Base-by-base conservation (phyloP, 1,140 invertebrate species). In the Parasteatoda tepidariorum region DNA sequence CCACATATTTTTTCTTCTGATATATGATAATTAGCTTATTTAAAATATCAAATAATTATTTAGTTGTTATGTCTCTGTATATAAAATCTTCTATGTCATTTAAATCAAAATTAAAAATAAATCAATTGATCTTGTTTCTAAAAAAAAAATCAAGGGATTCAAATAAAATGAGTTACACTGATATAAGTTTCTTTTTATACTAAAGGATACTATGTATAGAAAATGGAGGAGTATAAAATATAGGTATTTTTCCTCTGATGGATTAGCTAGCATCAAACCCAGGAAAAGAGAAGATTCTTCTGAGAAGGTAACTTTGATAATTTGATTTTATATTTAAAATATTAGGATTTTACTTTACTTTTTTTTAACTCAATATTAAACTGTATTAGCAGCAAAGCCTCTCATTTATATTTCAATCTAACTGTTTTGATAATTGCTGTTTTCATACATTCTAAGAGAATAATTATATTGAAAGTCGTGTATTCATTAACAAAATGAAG, bases 141-240 rank as follows among this genome's bases (percentile, higher is more conserved):
- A 26, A n/a, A 59, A 22, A n/a, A 2, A 18, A 59, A 59, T 59
- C 11, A 4, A 22, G 24, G 2, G 18, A 88, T 22, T 89, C 89
- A 31, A 18, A 30, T 57, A 28, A 31, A n/a, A 71, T 3, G 26
- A 18, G 55, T 61, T 33, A 24, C 13, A 62, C 28, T 59, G n/a
- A 30, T 66, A 22, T 38, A 9, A 34, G 34, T 34, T 76, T 26
- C n/a, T 76, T 68, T 30, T 55, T 22, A 66, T 30, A 66, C n/a
- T 55, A 31, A 59, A 85, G 83, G 85, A 85, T 33, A 92, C 93
- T 41, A 91, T 91, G 62, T 85, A 88, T 0, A 95, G 94, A 88
- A 91, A 92, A 84, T 94, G 92, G 91, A 92, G 93, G 87, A 94
- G 93, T 11, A 88, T 93, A 0, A 76, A 54, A 61, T 84, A 74